A percentile compares a stretch with the other conserved stretches of the same genome.
Evolutionary conservation across 2,888 invertebrate species (phyloP).

Genomic region (Syritta pipiens): DNA sequence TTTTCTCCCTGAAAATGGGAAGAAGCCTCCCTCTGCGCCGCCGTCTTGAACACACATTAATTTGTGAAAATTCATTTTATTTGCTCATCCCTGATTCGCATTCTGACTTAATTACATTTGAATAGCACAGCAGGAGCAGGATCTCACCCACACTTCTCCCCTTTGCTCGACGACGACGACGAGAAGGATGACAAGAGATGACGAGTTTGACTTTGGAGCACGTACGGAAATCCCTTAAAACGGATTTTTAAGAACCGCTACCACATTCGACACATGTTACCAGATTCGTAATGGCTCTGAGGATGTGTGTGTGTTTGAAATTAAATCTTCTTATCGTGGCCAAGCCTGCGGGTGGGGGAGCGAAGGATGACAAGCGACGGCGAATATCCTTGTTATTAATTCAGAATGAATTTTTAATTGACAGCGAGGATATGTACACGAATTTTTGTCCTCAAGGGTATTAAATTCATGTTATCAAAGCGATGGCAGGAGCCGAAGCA

Average conservation of each 20-base stretch:
- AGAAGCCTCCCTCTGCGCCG: neutral
- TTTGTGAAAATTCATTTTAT: slow-evolving; percentile 69
- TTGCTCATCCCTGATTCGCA: slow-evolving; percentile 67
- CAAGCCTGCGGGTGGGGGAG: neutral
- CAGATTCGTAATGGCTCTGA: slow-evolving; percentile 43
- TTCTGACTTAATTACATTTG: slow-evolving; percentile 69
- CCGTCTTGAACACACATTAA: slow-evolving; percentile 65
- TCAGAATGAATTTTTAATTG: slow-evolving; percentile 52
- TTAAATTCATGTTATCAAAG: slow-evolving; percentile 1
- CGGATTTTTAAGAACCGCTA: slow-evolving; percentile 48
- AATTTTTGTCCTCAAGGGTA: neutral
- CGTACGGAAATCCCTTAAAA: slow-evolving; percentile 52
- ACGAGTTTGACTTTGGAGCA: slow-evolving; percentile 51
- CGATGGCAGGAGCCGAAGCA: neutral
- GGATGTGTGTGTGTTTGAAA: slow-evolving; percentile 17
- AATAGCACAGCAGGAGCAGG: slow-evolving; percentile 55
- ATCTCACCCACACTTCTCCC: too few species aligned
- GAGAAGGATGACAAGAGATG: slow-evolving; percentile 21
- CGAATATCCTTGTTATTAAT: slow-evolving; percentile 38
- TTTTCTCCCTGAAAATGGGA: slow-evolving; percentile 34
- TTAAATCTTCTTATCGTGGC: slow-evolving; percentile 31
- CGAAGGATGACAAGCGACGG: neutral
- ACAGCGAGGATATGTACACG: slow-evolving; percentile 9
- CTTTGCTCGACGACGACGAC: slow-evolving; percentile 13
- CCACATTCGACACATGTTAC: slow-evolving; percentile 66